Evolutionary conservation across 2,888 invertebrate genomes (phyloP).

Genomic region (Amphipyra tragopoginis): DNA sequence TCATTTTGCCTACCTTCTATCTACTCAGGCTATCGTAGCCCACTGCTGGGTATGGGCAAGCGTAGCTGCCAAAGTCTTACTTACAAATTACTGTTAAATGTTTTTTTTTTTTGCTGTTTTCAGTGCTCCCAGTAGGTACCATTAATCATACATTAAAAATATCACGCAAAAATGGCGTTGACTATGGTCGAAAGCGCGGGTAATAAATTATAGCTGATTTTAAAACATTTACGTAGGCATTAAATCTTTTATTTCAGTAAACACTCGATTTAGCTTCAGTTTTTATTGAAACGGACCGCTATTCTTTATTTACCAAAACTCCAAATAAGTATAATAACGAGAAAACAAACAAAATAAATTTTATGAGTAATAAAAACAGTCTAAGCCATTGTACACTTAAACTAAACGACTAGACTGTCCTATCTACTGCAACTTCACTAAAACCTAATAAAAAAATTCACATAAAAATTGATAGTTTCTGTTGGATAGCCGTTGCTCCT

Average conservation of each 20-base stretch:
- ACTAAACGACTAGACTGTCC: conserved; percentile 15
- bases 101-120: conserved; percentile 19
- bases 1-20: too few species aligned
- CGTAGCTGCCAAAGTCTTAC: background rate
- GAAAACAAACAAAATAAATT: conserved; percentile 11
- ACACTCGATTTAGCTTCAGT: conserved; percentile 27
- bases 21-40: too few species aligned
- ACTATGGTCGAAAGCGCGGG: conserved; percentile 34
- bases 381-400: conserved; percentile 11
- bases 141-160: conserved; percentile 54
- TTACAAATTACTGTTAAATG: background rate
- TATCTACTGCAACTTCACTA: conserved; percentile 14
- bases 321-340: conserved; percentile 4
- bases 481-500: conserved; percentile 28
- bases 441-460: conserved; percentile 40
- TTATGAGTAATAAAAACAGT: conserved; percentile 19
- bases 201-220: conserved; percentile 50
- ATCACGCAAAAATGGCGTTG: conserved; percentile 45
- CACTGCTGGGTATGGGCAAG: too few species aligned
- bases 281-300: conserved; percentile 18
- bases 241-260: conserved; percentile 34
- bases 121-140: conserved; percentile 7
- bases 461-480: conserved; percentile 51
- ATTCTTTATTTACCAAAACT: conserved; percentile 12
- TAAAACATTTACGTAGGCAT: conserved; percentile 41